phyloP scores from a whole-genome alignment of 2,888 invertebrate genomes.

The Lasioglossum morio region DNA sequence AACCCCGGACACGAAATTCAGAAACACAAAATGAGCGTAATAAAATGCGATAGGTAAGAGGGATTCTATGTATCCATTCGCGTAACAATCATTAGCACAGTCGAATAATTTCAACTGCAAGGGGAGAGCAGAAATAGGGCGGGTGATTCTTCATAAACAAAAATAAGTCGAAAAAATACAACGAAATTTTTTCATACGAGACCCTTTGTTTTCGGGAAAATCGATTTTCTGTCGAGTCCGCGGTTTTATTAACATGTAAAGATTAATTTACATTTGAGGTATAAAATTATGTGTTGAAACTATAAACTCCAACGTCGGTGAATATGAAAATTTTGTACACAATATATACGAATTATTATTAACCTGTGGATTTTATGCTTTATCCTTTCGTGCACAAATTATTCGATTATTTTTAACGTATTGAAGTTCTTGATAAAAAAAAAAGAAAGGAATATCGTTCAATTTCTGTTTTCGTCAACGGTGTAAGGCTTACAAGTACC shows the following conservation, averaged over 20 bases:
- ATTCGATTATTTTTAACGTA: neutral
- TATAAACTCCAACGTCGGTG: too few species aligned
- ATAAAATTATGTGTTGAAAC: neutral
- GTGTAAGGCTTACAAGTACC: neutral
- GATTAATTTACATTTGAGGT: neutral
- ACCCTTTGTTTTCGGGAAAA: neutral
- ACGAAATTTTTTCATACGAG: neutral
- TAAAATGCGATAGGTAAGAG: neutral
- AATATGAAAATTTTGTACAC: too few species aligned
- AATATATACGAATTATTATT: too few species aligned
- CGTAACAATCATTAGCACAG: neutral
- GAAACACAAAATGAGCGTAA: neutral
- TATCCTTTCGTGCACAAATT: neutral
- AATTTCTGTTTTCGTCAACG: neutral
- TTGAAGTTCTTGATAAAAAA: neutral
- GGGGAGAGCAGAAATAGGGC: neutral
- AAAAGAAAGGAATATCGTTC: neutral
- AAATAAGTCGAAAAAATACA: too few species aligned
- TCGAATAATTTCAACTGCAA: neutral
- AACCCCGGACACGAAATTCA: too few species aligned
- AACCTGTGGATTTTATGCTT: too few species aligned
- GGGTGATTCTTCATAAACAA: neutral
- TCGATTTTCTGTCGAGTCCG: neutral
- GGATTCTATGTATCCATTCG: neutral
- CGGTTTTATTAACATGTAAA: too few species aligned